Conservation (phyloP, 2,797 vertebrate genomes). For the Paramormyrops hopkinsi region DNA sequence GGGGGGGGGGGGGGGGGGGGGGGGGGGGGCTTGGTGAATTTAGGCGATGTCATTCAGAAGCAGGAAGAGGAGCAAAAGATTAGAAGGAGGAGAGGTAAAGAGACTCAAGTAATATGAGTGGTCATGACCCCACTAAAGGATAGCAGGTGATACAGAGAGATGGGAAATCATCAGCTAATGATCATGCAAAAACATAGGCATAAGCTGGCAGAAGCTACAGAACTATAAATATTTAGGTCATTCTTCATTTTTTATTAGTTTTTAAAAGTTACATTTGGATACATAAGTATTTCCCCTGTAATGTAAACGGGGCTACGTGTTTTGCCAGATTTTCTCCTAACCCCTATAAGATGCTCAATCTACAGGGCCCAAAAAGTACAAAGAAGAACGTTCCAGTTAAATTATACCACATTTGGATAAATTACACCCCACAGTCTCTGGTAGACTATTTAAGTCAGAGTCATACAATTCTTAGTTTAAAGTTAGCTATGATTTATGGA, state of each 20-base stretch:
- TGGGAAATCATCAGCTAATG: conserved; percentile 7
- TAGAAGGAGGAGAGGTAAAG: not conserved
- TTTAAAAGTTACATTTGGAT: not conserved
- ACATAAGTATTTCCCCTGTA: not conserved
- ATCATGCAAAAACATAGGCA: not conserved
- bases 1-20: not conserved
- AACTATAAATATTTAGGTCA: conserved; percentile 1
- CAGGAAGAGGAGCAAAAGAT: not conserved
- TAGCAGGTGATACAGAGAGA: not conserved
- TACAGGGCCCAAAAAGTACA: not conserved
- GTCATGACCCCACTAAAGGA: not conserved
- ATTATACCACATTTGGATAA: not conserved
- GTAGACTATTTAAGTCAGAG: not conserved
- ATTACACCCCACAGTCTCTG: not conserved
- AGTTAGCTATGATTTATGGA: not conserved
- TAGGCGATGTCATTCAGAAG: not conserved
- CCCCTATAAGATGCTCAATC: not conserved
- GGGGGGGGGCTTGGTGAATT: not conserved
- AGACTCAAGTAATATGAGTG: not conserved
- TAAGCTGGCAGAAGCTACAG: not conserved
- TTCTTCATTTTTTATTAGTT: not conserved
- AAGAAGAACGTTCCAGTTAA: not conserved
- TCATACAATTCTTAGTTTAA: not conserved
- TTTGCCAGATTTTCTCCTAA: not conserved
- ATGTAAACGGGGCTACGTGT: not conserved